Percentiles rank a stretch among this genome's conserved stretches.
These are phyloP conservation scores for Plodia interpunctella DNA, from an alignment of 1,140 invertebrate genomes.

Conservation along the genomic window DNA sequence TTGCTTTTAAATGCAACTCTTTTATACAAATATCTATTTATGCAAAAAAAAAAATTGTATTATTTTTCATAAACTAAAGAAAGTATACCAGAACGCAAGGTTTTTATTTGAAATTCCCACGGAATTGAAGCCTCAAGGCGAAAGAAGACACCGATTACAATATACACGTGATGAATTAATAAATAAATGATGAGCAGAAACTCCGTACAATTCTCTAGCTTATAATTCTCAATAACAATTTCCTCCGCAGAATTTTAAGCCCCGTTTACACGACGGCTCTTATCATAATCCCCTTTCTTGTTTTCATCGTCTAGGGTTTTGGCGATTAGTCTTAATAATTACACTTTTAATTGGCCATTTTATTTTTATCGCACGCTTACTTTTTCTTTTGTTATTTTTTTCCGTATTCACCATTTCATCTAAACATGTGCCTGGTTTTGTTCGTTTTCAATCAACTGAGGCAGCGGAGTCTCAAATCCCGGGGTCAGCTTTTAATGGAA, in stretches of 20 bases:
- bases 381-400: not conserved
- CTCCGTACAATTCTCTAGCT: not conserved
- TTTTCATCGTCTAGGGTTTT: conserved; percentile 11
- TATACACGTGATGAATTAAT: not conserved
- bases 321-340: conserved; percentile 11
- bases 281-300: conserved; percentile 11
- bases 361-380: not conserved
- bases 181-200: conserved; percentile 1
- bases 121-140: no score
- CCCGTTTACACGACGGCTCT: conserved; percentile 10
- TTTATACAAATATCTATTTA: no score
- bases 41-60: no score
- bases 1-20: no score
- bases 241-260: conserved; percentile 8
- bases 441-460: no score
- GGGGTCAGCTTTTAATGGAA: no score
- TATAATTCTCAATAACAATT: conserved; percentile 9
- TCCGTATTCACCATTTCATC: no score
- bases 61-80: no score
- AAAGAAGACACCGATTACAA: not conserved
- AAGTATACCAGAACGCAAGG: no score
- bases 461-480: no score
- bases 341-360: not conserved
- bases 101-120: no score
- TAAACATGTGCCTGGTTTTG: no score